phyloP scores from a whole-genome alignment of 2,888 invertebrate genomes.

The Drosophila mulleri region DNA sequence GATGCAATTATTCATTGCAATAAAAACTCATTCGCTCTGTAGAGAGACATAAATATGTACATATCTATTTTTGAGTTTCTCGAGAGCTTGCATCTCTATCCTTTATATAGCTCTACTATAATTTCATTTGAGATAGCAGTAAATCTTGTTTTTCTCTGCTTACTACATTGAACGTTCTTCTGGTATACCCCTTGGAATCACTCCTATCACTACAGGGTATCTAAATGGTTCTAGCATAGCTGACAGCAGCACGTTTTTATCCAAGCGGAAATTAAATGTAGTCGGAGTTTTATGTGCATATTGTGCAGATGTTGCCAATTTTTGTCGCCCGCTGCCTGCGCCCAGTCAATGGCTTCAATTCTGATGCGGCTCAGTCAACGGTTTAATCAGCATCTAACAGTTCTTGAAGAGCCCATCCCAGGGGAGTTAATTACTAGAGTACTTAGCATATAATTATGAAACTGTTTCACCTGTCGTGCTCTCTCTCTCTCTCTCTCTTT shows the following conservation, averaged over 20 bases:
- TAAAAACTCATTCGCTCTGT: no score
- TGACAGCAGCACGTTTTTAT: conserved; percentile 45
- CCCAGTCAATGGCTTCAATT: conserved; percentile 58
- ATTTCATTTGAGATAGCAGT: no score
- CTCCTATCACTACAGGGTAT: background rate
- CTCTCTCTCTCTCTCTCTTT: background rate
- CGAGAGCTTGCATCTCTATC: background rate
- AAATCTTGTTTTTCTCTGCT: background rate
- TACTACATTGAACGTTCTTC: background rate
- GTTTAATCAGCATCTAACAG: conserved; percentile 58
- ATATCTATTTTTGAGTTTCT: no score
- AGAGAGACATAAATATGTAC: no score
- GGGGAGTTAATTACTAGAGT: conserved; percentile 72
- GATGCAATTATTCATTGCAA: background rate
- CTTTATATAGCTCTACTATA: background rate
- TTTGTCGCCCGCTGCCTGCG: conserved; percentile 31
- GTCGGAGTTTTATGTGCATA: conserved; percentile 26
- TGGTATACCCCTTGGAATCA: background rate
- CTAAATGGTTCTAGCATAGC: conserved; percentile 24
- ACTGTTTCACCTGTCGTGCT: conserved; percentile 41
- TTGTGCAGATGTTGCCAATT: conserved; percentile 70
- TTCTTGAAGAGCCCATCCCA: conserved; percentile 41
- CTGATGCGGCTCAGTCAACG: conserved; percentile 44
- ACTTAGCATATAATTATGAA: conserved; percentile 80
- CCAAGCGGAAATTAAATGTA: conserved; percentile 31